Percentiles rank a stretch among this genome's conserved stretches.
These are phyloP conservation scores for Manis pentadactyla DNA, from an alignment of 2,797 vertebrate species.

Conservation along the genomic window DNA sequence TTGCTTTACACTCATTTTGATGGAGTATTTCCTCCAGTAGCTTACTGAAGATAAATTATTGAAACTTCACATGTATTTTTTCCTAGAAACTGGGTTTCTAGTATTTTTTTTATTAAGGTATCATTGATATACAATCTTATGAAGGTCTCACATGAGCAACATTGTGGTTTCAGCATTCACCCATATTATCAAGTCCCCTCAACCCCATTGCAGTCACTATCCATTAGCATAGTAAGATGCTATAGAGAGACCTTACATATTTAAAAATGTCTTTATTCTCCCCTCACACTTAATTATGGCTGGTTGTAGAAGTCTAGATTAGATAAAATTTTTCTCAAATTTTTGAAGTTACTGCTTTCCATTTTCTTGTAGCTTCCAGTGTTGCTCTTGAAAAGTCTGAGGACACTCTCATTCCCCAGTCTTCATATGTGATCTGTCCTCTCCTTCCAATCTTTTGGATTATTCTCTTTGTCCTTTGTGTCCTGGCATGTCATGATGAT, in stretches of 20 bases:
- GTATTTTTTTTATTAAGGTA: not conserved
- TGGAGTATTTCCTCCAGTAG: not conserved
- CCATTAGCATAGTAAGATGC: too few relatives aligned
- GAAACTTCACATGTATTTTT: not conserved
- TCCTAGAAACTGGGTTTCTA: too few relatives aligned
- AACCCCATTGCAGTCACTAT: too few relatives aligned
- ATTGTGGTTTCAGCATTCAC: too few relatives aligned
- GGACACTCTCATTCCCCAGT: not conserved
- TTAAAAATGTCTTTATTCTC: conserved; percentile 14
- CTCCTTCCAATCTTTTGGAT: not conserved
- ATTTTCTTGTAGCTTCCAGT: not conserved
- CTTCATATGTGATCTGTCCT: not conserved
- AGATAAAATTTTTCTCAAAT: not conserved
- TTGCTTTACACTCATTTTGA: not conserved
- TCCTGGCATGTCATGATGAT: not conserved
- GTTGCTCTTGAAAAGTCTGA: conserved; percentile 7
- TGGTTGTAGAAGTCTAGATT: conserved; percentile 24
- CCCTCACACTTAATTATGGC: not conserved
- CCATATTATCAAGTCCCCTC: too few relatives aligned
- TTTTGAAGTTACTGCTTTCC: not conserved
- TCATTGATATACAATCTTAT: too few relatives aligned
- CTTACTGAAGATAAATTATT: conserved; percentile 4
- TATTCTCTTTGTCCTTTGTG: conserved; percentile 20
- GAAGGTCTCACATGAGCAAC: too few relatives aligned
- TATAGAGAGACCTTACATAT: not conserved